Evolutionary conservation across 2,888 invertebrate species (phyloP), one percentile per base, ranked within the genome.

Genomic region (Limnephilus auricula): DNA sequence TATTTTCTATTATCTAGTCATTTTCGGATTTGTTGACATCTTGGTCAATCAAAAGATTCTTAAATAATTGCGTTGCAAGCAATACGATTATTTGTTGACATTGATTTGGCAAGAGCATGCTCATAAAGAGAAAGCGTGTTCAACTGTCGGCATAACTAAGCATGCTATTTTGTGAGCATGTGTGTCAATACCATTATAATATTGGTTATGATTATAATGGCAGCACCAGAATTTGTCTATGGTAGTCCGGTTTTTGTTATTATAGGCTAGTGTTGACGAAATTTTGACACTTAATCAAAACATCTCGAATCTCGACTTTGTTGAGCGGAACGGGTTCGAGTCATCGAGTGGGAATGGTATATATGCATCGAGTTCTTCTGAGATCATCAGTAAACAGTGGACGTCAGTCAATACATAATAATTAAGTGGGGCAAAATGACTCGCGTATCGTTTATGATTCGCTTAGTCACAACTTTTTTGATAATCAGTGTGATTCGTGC

Each of bases 371-470:
- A 9, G 40, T 40, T 5, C 45, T 45, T 65, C 25, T 65, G 65
- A 65, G 25, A n/a, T 65, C 65, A n/a, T n/a, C 65, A 65, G 65
- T n/a, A 65, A 65, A n/a, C 25, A 65, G 65, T 25, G 65, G 25
- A 25, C 25, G 65, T 65, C 65, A 65, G 65, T 65, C 65, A n/a
- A 65, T 65, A 65, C 65, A n/a, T 65, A 65, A 65, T n/a, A 65
- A 34, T 83, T 83, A 34, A 88, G 34, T 78, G 65, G 25, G 37
- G 34, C 34, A 88, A 88, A 88, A 88, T 88, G 87, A 31, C 87
- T 65, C 40, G 31, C 32, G 87, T 79, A 79, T 88, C 87, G 9
- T 88, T 18, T 78, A 25, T 88, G 87, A 34, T 88, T 10, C 34
- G 87, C 79, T 31, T 88, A 34, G 25, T 88, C 37, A 78, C 78